Evolutionary conservation across 2,797 vertebrate species (phyloP), one percentile per base, ranked within the genome.

Genomic region (Sebastes itinus): DNA sequence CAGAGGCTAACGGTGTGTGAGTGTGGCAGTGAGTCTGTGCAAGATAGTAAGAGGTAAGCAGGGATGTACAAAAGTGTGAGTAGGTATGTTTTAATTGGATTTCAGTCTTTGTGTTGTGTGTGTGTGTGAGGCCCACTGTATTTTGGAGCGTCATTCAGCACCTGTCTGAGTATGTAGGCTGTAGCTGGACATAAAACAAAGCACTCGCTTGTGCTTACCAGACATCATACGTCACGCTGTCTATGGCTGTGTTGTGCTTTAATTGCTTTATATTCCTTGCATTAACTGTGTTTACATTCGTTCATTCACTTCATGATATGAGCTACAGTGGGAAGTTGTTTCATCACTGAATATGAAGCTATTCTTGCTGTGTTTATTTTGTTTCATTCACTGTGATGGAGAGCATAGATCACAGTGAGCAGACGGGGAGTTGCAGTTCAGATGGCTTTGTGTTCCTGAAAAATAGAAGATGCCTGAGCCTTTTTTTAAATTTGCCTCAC

Each of bases 71-170:
- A 63, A 18, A 38, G 25, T 54, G 20, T 38, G 27, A 27, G 69
- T 46, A 25, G 35, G 59, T 49, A 56, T 10, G 71, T 59, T 58
- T 60, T 78, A 74, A 75, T 72, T 61, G 38, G 72, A 75, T 77
- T 75, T 74, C 46, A 38, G 33, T 33, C 3, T 33, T 3, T 33
- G 9, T 33, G 32, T 33, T 33, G 35, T 66, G 30, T 33, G n/a
- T 56, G 63, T n/a, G 77, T 38, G 9, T n/a, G 71, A 2, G 33
- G 52, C 22, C 60, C 27, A 58, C 67, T 58, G 58, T 84, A 88
- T 80, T 86, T 72, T 85, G 42, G 87, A 81, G 54, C 16, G 4
- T 87, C 83, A 70, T 27, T 83, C 77, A 84, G 55, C 81, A 86
- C 84, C 78, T 80, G 80, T 86, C 85, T 82, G 59, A 65, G 14